Evolutionary conservation across 1,140 invertebrate species (phyloP).

Genomic region (Bilobella aurantiaca): DNA sequence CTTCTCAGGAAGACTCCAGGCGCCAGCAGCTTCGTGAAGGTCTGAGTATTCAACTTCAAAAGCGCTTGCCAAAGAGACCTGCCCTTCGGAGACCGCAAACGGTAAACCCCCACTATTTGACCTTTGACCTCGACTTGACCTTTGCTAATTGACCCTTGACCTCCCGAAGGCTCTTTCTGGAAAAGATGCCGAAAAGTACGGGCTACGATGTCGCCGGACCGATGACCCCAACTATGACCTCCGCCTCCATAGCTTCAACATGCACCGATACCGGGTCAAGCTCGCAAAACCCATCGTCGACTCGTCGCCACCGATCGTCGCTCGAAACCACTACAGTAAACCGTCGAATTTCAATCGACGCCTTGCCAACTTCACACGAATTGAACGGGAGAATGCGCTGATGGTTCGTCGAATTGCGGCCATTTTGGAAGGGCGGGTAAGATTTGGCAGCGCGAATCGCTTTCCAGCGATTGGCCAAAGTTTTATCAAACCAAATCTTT

Average conservation of each 20-base stretch:
- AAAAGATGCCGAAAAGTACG: not conserved
- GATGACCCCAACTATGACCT: constrained; percentile 13
- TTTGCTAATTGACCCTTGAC: not conserved
- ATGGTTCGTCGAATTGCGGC: constrained; percentile 24
- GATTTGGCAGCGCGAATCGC: not conserved
- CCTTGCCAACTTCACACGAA: constrained; percentile 20
- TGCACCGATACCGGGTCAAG: constrained; percentile 21
- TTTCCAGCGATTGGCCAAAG: not conserved
- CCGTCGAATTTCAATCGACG: constrained; percentile 17
- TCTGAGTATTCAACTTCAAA: not conserved
- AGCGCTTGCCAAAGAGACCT: not conserved
- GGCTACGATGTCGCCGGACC: not conserved
- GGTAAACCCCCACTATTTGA: not conserved
- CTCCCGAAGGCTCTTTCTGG: not conserved
- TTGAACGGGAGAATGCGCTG: constrained; percentile 31
- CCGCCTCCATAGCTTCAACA: not conserved
- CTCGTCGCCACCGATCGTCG: constrained; percentile 12
- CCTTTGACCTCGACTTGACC: not conserved
- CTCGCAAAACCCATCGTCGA: constrained; percentile 23
- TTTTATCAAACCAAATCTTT: not conserved
- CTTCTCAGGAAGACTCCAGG: not conserved
- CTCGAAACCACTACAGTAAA: constrained; percentile 3
- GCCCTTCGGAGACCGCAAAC: not conserved
- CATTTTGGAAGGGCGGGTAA: constrained; percentile 24
- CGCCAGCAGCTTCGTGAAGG: not conserved